Evolutionary conservation across 2,113 vertebrate genomes (phyloP), one percentile per base, ranked within the genome.

Genomic region (Montifringilla adamsi): DNA sequence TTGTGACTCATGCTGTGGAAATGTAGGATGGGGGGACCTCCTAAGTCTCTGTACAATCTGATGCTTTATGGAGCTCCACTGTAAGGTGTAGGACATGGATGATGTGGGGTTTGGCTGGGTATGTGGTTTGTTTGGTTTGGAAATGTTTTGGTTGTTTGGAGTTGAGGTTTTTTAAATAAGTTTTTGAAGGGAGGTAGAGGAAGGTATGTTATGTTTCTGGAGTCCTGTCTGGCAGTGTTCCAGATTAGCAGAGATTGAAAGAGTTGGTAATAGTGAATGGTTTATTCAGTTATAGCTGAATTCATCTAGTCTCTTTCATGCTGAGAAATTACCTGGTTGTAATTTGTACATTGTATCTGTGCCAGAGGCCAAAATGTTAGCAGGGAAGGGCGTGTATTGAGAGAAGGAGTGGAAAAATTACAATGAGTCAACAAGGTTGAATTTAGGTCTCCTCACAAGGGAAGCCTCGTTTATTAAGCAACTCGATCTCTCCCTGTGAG

Each of bases 381-480:
- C 18, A 37, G 52, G 41, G 64, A 87, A 89, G 94, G 88, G 92
- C 2, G 80, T 88, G 67, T 46, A 50, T 20, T 41, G 46, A 46
- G 68, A 91, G 70, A 77, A 88, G 72, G 39, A 58, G 64, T 92
- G 76, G 67, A 93, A 95, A 95, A 90, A 94, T 78, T 87, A 80
- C n/a, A 90, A 15, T 41, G 73, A 87, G 92, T 95, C 90, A 96
- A 55, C 9, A 11, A 31, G 43, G 60, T 52, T 96, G 87, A 88
- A 90, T 20, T 13, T 47, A 87, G 67, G 82, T 20, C 52, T 95
- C 21, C 68, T 93, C 76, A 79, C 80, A 84, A 89, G 62, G 64
- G 55, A 95, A 96, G 52, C 73, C 82, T 90, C 7, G 0, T 59
- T 74, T 94, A 78, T 92, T 95, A 52, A 84, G 95, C 83, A 96